Evolutionary conservation across 1,140 invertebrate species (phyloP).

Genomic region (Dufourea novaeangliae): DNA sequence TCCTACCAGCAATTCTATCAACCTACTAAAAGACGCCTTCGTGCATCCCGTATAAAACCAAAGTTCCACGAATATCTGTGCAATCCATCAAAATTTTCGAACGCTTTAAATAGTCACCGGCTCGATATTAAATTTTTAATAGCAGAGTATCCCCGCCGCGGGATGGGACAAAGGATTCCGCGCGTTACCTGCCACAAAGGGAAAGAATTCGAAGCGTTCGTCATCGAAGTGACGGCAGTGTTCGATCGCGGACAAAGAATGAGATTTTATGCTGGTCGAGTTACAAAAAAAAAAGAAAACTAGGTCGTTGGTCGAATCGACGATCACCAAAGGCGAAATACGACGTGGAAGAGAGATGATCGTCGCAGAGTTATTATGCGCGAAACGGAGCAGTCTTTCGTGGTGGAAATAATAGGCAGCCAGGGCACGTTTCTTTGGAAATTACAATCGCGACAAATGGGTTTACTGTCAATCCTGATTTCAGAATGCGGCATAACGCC

Average conservation of each 20-base stretch:
- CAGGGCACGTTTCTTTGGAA: background rate
- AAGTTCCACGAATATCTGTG: background rate
- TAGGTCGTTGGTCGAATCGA: too few relatives aligned
- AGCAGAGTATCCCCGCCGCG: background rate
- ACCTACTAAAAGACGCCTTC: too few relatives aligned
- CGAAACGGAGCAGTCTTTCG: too few relatives aligned
- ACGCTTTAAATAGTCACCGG: background rate
- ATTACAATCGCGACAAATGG: constrained; percentile 29
- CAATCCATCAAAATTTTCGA: background rate
- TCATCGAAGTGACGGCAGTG: background rate
- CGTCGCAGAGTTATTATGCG: too few relatives aligned
- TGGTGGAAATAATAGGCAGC: background rate
- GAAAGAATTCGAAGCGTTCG: background rate
- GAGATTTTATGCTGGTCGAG: background rate
- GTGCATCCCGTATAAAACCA: too few relatives aligned
- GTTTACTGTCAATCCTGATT: constrained; percentile 28
- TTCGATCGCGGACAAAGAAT: background rate
- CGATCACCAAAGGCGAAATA: background rate
- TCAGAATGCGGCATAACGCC: background rate
- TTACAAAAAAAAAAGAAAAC: background rate
- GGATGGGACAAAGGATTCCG: background rate
- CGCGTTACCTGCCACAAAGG: background rate
- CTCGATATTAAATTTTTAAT: constrained; percentile 1
- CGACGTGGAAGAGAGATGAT: too few relatives aligned
- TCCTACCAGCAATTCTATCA: too few relatives aligned